These are phyloP conservation scores for Tapera naevia DNA, from an alignment of 2,797 vertebrate genomes.

Conservation along the genomic window DNA sequence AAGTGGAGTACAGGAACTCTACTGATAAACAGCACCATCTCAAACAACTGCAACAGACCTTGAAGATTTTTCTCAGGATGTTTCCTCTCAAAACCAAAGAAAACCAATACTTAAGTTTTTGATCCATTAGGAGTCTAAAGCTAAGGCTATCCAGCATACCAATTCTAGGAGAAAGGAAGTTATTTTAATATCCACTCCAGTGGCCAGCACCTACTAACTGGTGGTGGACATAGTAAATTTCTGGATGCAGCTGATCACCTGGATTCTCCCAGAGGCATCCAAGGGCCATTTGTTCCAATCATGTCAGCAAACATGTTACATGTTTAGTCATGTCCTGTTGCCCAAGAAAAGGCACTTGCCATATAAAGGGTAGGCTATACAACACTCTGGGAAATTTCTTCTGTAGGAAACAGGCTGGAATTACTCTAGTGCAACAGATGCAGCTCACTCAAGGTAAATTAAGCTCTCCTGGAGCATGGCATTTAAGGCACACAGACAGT, in stretches of 20 bases:
- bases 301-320: rapidly evolving
- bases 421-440: neutral
- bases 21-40: neutral
- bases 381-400: neutral
- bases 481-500: neutral
- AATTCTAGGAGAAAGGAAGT: neutral
- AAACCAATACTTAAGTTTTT: neutral
- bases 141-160: neutral
- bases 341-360: neutral
- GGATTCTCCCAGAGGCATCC: neutral
- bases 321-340: neutral
- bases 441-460: neutral
- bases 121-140: neutral
- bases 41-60: neutral
- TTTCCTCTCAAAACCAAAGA: neutral
- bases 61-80: neutral
- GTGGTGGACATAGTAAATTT: neutral
- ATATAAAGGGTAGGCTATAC: neutral
- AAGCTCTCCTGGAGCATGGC: neutral
- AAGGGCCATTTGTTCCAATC: neutral
- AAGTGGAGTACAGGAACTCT: neutral
- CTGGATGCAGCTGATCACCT: neutral
- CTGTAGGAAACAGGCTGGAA: neutral
- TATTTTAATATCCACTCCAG: neutral
- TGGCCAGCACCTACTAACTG: neutral